phyloP scores from a whole-genome alignment of 2,113 vertebrate species.

The Ameiurus melas region DNA sequence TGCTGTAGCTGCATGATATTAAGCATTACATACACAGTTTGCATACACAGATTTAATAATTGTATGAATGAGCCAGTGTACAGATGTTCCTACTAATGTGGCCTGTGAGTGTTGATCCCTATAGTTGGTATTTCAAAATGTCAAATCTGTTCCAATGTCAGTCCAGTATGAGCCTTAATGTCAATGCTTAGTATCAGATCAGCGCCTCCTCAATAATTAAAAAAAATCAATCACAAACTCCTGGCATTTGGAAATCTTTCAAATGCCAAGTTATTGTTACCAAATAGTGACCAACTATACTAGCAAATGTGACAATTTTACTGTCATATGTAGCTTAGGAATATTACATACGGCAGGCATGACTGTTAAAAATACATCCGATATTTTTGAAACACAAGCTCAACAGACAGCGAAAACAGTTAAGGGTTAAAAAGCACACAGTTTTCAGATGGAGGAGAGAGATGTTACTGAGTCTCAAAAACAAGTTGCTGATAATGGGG shows the following conservation, averaged over 20 bases:
- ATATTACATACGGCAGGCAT: neutral
- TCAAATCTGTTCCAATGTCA: neutral
- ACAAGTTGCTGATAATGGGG: neutral
- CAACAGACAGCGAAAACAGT: neutral
- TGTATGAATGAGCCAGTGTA: neutral
- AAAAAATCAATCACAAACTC: neutral
- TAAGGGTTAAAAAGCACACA: neutral
- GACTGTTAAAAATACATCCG: neutral
- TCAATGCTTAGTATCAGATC: neutral
- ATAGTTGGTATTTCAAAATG: neutral
- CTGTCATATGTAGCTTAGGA: neutral
- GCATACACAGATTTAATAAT: neutral
- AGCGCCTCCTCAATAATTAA: neutral
- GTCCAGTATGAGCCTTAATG: neutral
- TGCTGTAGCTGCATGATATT: neutral
- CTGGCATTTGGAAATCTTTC: neutral
- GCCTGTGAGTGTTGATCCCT: neutral
- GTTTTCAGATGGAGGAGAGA: slow-evolving; percentile 25
- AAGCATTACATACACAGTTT: neutral
- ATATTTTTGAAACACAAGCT: neutral
- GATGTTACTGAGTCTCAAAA: neutral
- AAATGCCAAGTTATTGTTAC: neutral
- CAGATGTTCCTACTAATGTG: neutral
- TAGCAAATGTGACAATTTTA: neutral
- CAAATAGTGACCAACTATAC: neutral